Conservation (phyloP, 2,888 invertebrate species). For the Coremacera marginata region DNA sequence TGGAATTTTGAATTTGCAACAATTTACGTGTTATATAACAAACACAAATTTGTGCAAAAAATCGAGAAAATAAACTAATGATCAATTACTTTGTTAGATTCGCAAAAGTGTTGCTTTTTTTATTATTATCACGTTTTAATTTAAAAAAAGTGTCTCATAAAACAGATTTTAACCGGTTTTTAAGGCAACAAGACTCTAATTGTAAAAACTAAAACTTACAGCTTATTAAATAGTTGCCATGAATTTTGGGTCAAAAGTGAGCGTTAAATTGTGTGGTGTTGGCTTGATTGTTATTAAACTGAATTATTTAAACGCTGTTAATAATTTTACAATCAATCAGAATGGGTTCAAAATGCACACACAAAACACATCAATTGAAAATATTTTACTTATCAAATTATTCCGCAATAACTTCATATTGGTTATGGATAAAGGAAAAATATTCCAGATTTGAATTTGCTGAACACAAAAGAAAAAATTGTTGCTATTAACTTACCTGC, state of each 20-base stretch:
- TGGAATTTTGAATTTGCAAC: not conserved
- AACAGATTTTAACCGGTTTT: conserved; percentile 56
- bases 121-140: conserved; percentile 12
- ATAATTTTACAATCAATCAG: not conserved
- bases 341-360: not conserved
- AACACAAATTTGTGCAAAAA: not conserved
- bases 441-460: not conserved
- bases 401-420: not conserved
- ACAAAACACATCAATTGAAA: not conserved
- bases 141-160: conserved; percentile 18
- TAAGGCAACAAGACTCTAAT: not conserved
- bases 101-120: conserved; percentile 5
- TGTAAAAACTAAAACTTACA: not conserved
- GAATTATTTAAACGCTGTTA: not conserved
- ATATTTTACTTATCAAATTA: not conserved
- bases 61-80: too few species aligned
- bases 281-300: not conserved
- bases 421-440: not conserved
- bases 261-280: conserved; percentile 50
- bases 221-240: conserved; percentile 24
- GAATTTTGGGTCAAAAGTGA: conserved; percentile 69
- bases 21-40: not conserved
- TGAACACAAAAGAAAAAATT: not conserved
- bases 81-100: not conserved
- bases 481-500: conserved; percentile 53